phyloP scores from a whole-genome alignment of 2,113 vertebrate genomes.

The Pedetes capensis region DNA sequence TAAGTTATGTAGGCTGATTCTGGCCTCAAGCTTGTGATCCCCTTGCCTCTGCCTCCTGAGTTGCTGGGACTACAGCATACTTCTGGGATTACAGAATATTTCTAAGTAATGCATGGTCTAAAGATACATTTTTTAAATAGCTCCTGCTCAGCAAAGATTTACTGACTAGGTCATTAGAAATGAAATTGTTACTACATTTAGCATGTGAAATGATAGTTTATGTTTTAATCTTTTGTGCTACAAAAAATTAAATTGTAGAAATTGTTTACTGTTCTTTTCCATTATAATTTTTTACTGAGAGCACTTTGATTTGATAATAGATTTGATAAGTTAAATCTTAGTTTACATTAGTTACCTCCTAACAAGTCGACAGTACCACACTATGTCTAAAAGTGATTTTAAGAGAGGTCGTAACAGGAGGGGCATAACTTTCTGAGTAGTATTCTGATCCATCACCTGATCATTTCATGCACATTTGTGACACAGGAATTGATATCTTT shows the following conservation, averaged over 20 bases:
- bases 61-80: no score
- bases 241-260: background rate
- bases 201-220: conserved; percentile 22
- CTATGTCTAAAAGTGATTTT: conserved; percentile 6
- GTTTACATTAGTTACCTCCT: background rate
- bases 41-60: no score
- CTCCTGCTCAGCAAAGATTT: background rate
- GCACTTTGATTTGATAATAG: conserved; percentile 2
- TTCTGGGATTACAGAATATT: no score
- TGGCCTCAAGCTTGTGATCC: no score
- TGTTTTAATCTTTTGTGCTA: conserved; percentile 23
- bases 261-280: background rate
- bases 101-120: background rate
- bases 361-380: background rate
- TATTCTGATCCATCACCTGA: background rate
- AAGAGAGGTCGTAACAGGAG: background rate
- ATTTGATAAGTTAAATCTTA: background rate
- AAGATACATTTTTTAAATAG: background rate
- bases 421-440: background rate
- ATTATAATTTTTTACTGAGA: conserved; percentile 14
- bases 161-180: background rate
- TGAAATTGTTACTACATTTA: background rate
- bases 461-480: background rate
- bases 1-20: no score
- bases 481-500: background rate